Base-by-base conservation (phyloP, 37 sponge, comb jelly and placozoan genomes). In the Spongilla lacustris region DNA sequence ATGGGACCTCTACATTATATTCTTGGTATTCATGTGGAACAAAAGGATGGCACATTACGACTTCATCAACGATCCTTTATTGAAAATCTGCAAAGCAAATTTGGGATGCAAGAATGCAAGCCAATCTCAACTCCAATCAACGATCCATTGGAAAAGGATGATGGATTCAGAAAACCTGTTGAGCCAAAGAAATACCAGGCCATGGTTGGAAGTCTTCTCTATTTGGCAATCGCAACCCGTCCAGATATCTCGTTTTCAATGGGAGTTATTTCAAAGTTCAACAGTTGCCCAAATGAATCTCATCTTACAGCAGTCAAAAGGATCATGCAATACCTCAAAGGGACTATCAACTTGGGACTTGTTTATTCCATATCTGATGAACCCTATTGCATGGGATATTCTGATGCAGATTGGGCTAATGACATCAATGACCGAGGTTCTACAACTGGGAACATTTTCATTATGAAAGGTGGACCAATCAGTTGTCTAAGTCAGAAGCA, bases 161-260 rank as follows among this genome's bases (percentile, higher is more conserved):
- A 91, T 87, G 81, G 84, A n/a, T 22, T 41, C n/a, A 91, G 91
- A 36, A 78, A 81, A 37, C 23, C 38, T 13, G 80, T 78, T 26
- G 79, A 91, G 46, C 78, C 71, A 69, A 67, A 68, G 1, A 4
- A 2, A 22, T 91, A 86, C 31, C 91, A 91, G 69, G 82, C 86
- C 24, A 91, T 91, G 75, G 87, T 91, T 48, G 91, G 91, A 69
- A 87, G 87, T 73, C n/a, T 85, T 50, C 69, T 85, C 26, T 76
- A 85, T 67, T 69, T 77, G 5, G 76, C 86, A n/a, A 81, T 37
- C 10, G 86, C 69, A 19, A 90, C 90, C 11, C 67, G 77, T 22
- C 90, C 86, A 5, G 91, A 91, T 75, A 86, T 91, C 34, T 35
- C 91, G 4, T 83, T 83, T 34, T 83, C 83, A 73, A 86, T 90